Evolutionary conservation across 2,113 vertebrate species (phyloP).

Genomic region (Hydropotes inermis): DNA sequence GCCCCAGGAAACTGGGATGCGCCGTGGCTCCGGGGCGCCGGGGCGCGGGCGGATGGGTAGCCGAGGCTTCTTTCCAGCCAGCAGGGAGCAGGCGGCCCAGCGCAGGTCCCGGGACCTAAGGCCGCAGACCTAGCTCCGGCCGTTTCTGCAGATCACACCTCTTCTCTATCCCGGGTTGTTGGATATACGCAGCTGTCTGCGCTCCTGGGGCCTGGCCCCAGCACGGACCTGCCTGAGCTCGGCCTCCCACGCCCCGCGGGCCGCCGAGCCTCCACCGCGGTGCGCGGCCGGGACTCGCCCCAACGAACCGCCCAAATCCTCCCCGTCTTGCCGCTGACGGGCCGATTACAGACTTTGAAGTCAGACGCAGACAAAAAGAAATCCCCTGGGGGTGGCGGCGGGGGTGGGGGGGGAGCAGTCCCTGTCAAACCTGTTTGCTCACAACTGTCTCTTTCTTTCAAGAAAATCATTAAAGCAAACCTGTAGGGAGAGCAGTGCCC

Average conservation of each 20-base stretch:
- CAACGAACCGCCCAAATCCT: slow-evolving; percentile 79
- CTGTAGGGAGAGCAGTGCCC: slow-evolving; percentile 74
- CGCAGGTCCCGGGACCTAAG: neutral
- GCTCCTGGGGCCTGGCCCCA: neutral
- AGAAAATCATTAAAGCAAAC: slow-evolving; percentile 83
- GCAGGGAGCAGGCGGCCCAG: neutral
- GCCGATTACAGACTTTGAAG: slow-evolving; percentile 89
- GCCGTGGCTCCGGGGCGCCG: neutral
- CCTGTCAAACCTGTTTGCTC: slow-evolving; percentile 91
- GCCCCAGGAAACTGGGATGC: neutral
- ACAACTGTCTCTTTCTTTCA: slow-evolving; percentile 84
- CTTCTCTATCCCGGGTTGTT: neutral
- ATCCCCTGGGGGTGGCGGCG: slow-evolving; percentile 70
- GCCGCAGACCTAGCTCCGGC: neutral
- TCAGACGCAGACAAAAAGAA: slow-evolving; percentile 80
- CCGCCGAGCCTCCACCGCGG: slow-evolving; percentile 64
- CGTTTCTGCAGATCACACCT: neutral
- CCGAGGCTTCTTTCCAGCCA: neutral
- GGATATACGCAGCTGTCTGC: neutral
- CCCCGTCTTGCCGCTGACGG: slow-evolving; percentile 83
- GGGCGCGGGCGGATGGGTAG: neutral
- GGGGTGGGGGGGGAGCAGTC: slow-evolving; percentile 73
- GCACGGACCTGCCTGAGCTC: neutral
- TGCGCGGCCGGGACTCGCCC: slow-evolving; percentile 71
- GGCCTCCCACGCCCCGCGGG: slow-evolving; percentile 54